Conservation (phyloP, 2,888 invertebrate species). For the Oligia fasciuncula region DNA sequence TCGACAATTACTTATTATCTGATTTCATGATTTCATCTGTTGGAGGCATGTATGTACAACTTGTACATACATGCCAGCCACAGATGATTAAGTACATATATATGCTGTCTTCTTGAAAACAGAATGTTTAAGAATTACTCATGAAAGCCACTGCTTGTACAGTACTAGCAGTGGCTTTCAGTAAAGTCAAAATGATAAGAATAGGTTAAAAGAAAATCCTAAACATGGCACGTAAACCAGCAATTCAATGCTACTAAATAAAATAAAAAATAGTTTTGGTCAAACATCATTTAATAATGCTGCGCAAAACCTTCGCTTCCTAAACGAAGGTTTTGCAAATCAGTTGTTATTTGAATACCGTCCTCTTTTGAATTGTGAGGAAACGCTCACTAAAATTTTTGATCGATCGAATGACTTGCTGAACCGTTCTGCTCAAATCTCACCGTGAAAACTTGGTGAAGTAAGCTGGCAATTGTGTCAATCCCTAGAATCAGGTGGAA, state of each 20-base stretch:
- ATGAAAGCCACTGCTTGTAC: too few relatives aligned
- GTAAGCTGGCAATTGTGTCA: background rate
- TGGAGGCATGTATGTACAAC: background rate
- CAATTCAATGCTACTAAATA: background rate
- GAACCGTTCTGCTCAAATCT: background rate
- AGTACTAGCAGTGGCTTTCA: too few relatives aligned
- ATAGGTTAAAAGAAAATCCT: background rate
- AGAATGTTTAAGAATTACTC: too few relatives aligned
- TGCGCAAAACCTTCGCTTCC: background rate
- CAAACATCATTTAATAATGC: background rate
- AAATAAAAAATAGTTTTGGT: background rate
- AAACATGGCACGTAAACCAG: background rate
- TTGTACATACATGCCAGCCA: too few relatives aligned
- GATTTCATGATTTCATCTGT: background rate
- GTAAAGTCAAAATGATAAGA: background rate
- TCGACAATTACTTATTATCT: background rate
- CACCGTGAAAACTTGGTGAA: background rate
- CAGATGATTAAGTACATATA: too few relatives aligned
- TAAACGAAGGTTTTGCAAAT: background rate
- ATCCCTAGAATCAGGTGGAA: background rate
- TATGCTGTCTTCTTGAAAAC: too few relatives aligned
- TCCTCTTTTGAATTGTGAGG: background rate
- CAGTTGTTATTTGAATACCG: background rate
- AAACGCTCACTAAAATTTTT: background rate
- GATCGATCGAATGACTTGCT: background rate